Conservation (phyloP, 2,113 vertebrate genomes). For the Nesogale talazaci region DNA sequence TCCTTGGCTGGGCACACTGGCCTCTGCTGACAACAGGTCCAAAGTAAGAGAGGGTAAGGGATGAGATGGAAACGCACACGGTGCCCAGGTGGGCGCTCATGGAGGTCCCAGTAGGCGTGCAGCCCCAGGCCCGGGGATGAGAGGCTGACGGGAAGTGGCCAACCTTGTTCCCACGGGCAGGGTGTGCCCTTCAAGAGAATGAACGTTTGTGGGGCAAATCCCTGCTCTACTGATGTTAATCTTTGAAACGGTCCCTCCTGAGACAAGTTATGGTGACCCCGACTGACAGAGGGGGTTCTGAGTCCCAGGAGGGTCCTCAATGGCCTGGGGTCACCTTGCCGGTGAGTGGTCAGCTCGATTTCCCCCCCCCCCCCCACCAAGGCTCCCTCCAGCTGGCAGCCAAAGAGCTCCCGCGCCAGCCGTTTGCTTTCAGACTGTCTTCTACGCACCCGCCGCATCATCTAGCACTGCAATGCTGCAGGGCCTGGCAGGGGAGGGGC, state of each 20-base stretch:
- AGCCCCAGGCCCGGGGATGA: neutral
- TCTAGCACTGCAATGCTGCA: neutral
- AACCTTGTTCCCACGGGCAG: neutral
- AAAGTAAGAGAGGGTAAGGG: too few species aligned
- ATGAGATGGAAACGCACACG: neutral
- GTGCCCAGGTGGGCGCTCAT: rapidly evolving
- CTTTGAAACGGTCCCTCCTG: neutral
- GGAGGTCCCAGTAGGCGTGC: neutral
- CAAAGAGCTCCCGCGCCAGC: neutral
- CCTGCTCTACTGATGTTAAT: neutral
- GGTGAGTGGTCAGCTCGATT: neutral
- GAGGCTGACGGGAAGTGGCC: neutral
- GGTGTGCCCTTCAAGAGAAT: neutral
- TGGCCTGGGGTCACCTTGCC: neutral
- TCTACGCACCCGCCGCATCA: rapidly evolving
- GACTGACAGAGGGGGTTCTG: neutral
- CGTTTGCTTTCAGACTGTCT: neutral
- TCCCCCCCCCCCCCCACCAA: too few species aligned
- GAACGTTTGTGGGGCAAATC: neutral
- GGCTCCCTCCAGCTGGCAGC: neutral
- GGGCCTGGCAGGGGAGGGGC: neutral
- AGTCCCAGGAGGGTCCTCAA: neutral
- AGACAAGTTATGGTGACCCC: neutral
- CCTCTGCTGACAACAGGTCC: too few species aligned
- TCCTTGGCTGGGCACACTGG: too few species aligned